phyloP scores from a whole-genome alignment of 2,888 invertebrate genomes.

The Cyclophora punctaria region DNA sequence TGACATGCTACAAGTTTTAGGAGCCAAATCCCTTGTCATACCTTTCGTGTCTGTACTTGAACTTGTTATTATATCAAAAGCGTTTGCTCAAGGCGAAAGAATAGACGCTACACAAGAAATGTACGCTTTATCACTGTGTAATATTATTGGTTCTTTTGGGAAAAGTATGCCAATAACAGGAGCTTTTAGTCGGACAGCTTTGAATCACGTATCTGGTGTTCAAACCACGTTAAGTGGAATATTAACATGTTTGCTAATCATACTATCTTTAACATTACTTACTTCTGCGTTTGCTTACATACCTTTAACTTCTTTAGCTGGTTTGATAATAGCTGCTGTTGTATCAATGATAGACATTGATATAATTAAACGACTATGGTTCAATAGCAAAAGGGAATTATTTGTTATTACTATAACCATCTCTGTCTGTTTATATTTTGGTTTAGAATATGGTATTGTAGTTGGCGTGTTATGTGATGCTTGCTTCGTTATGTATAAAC shows the following conservation, averaged over 20 bases:
- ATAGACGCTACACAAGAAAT: slow-evolving; percentile 94
- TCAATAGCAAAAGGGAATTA: slow-evolving; percentile 78
- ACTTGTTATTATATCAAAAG: slow-evolving; percentile 82
- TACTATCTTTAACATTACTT: slow-evolving; percentile 85
- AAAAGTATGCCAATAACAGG: slow-evolving; percentile 91
- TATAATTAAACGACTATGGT: slow-evolving; percentile 79
- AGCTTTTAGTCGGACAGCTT: slow-evolving; percentile 89
- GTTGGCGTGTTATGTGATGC: slow-evolving; percentile 47
- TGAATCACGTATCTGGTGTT: slow-evolving; percentile 93
- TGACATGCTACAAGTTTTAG: slow-evolving; percentile 77
- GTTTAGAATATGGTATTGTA: slow-evolving; percentile 58
- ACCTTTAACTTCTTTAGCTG: slow-evolving; percentile 89
- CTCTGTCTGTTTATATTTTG: slow-evolving; percentile 35
- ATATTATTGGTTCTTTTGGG: slow-evolving; percentile 87
- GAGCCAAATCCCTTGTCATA: slow-evolving; percentile 76
- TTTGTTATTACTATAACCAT: slow-evolving; percentile 37
- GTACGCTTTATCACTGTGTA: slow-evolving; percentile 88
- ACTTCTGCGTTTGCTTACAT: slow-evolving; percentile 89
- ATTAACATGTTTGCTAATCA: slow-evolving; percentile 81
- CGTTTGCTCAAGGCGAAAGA: slow-evolving; percentile 84
- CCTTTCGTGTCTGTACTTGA: slow-evolving; percentile 83
- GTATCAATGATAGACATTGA: slow-evolving; percentile 86
- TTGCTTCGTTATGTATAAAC: slow-evolving; percentile 37
- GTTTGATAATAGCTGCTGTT: slow-evolving; percentile 94
- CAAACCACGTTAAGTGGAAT: slow-evolving; percentile 87